A percentile compares a stretch with the other conserved stretches of the same genome.
Evolutionary conservation across 2,797 vertebrate species (phyloP).

Genomic region (Crenuchus spilurus): DNA sequence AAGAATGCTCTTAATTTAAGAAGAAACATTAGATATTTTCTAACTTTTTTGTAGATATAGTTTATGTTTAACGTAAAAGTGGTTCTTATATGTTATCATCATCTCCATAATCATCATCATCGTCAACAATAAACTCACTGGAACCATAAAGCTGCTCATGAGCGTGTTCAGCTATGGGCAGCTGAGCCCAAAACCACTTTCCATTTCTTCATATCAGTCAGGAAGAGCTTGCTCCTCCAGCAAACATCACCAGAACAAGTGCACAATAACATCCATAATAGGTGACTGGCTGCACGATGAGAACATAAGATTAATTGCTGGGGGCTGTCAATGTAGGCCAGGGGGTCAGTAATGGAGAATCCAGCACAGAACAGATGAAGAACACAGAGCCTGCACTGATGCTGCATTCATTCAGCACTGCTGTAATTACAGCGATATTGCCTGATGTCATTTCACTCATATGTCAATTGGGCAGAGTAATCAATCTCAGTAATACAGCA

Average conservation of each 20-base stretch:
- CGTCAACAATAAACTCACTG: too few species aligned
- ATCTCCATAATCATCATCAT: neutral
- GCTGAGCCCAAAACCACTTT: neutral
- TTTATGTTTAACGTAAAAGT: too few species aligned
- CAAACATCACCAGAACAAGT: conserved; percentile 16
- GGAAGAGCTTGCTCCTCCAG: neutral
- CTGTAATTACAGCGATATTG: conserved; percentile 6
- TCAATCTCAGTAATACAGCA: neutral
- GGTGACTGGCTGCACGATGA: conserved; percentile 42
- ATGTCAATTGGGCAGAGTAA: conserved; percentile 1
- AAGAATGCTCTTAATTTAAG: too few species aligned
- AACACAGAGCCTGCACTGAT: neutral
- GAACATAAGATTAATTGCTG: conserved; percentile 42
- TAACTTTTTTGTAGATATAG: too few species aligned
- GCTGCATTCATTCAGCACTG: conserved; percentile 19
- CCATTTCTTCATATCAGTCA: neutral
- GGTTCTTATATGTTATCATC: too few species aligned
- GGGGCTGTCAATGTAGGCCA: conserved; percentile 41
- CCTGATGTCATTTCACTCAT: conserved; percentile 17
- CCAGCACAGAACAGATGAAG: conserved; percentile 17
- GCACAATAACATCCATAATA: conserved; percentile 13
- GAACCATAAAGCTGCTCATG: neutral
- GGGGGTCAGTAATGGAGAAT: conserved; percentile 41
- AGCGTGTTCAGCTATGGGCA: neutral
- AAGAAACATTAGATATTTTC: too few species aligned